These are phyloP conservation scores for Hippocampus guttulatus DNA, from an alignment of 2,113 vertebrate species.

Conservation along the genomic window DNA sequence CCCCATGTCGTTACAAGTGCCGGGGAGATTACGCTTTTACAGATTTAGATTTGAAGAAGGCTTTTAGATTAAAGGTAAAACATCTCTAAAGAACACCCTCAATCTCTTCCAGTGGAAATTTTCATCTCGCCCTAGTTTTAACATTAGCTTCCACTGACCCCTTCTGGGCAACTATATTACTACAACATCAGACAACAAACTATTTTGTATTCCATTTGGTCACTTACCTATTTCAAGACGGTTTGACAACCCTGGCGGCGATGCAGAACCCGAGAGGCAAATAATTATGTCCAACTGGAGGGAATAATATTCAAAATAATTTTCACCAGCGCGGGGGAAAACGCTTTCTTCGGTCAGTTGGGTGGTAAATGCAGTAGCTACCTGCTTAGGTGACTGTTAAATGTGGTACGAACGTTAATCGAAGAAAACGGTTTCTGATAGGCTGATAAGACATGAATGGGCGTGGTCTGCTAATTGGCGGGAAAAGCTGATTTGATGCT, in stretches of 20 bases:
- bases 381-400: not conserved
- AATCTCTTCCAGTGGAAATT: too few relatives aligned
- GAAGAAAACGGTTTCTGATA: not conserved
- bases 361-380: not conserved
- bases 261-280: not conserved
- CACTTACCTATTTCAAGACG: not conserved
- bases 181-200: slow-evolving; percentile 8
- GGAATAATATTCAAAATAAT: not conserved
- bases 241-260: not conserved
- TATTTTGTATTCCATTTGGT: not conserved
- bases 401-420: not conserved
- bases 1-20: too few relatives aligned
- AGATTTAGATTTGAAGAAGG: too few relatives aligned
- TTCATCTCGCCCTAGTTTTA: not conserved
- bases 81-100: too few relatives aligned
- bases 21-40: too few relatives aligned
- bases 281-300: not conserved
- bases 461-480: not conserved
- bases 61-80: too few relatives aligned
- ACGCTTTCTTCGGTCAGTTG: too few relatives aligned
- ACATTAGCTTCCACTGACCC: slow-evolving; percentile 38
- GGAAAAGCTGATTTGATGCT: not conserved
- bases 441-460: too few relatives aligned
- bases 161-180: slow-evolving; percentile 38
- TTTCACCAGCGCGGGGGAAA: not conserved